phyloP scores from a whole-genome alignment of 2,113 vertebrate genomes.

The Uria aalge region DNA sequence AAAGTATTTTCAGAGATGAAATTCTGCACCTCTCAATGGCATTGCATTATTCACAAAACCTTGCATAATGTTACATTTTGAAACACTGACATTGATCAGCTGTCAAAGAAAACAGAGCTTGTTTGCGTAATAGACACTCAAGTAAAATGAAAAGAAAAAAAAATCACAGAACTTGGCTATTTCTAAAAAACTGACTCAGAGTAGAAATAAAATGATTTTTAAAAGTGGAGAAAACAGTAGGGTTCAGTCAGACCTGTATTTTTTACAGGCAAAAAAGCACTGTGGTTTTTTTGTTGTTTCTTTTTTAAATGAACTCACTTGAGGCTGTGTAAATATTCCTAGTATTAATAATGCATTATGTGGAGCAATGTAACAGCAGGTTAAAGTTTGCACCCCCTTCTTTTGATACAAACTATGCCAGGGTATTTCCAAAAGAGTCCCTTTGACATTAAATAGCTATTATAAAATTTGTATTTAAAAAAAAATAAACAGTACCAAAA shows the following conservation, averaged over 20 bases:
- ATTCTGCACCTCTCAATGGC: neutral
- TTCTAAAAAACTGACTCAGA: neutral
- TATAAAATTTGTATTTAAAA: neutral
- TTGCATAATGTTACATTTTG: neutral
- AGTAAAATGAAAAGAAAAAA: neutral
- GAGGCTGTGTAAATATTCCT: neutral
- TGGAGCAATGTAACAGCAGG: neutral
- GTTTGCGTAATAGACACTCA: neutral
- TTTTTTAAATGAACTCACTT: neutral
- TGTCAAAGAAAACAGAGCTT: neutral
- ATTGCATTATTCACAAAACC: neutral
- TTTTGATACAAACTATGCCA: slow-evolving; percentile 3
- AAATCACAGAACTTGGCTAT: neutral
- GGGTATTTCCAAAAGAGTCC: slow-evolving; percentile 13
- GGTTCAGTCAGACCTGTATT: neutral
- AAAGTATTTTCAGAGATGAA: slow-evolving; percentile 4
- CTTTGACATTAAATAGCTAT: slow-evolving; percentile 10
- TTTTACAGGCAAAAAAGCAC: neutral
- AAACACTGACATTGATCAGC: neutral
- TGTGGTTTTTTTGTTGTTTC: neutral
- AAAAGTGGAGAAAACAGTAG: neutral
- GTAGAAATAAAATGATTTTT: neutral
- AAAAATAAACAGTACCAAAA: slow-evolving; percentile 29
- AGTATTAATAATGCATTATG: neutral
- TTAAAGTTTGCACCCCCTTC: neutral